Evolutionary conservation across 1,140 invertebrate species (phyloP), one percentile per base, ranked within the genome.

Genomic region (Teleogryllus occipitalis): DNA sequence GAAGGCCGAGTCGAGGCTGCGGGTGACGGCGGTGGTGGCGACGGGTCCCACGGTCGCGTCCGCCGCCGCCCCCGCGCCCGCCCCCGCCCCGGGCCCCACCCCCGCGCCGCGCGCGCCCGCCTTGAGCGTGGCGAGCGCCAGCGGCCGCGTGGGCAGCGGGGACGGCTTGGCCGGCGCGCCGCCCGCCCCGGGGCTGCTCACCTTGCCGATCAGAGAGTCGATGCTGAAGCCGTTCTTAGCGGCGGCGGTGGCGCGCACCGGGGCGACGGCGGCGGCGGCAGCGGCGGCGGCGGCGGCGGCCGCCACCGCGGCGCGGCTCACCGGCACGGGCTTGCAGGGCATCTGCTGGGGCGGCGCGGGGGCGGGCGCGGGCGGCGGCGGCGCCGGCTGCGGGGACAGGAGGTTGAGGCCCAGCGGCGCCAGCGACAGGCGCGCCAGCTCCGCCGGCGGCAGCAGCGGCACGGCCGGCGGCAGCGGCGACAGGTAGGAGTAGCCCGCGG

Each of bases 191-290:
- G 72, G 78, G 21, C 15, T 47, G 6, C 22, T 21, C 48, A 86
- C 85, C 81, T 88, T 88, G 22, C 88, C 88, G 79, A 89, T 89
- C 8, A 89, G 84, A 0, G 88, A 86, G 81, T 89, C 87, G 83
- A 88, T 89, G 82, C 87, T 89, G 82, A 89, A 89, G 80, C 87
- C 88, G 47, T 87, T 47, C 85, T 85, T 79, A 82, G 8, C 46
- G 54, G 47, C 78, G 15, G 74, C 22, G 47, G 22, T 8, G 81
- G 75, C 72, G 81, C 7, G 80, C 75, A 80, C 76, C 48, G 46
- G 49, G 47, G 22, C 8, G 81, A 73, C 72, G 81, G 15, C 76
- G 78, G 75, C 46, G 82, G 74, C 21, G 80, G 46, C n/a, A 54
- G 81, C 65, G 7, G 80, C 8, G 82, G 48, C 0, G 83, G 84